These are phyloP conservation scores for Sporophila hypoxantha DNA, from an alignment of 2,113 vertebrate species.

Conservation along the genomic window DNA sequence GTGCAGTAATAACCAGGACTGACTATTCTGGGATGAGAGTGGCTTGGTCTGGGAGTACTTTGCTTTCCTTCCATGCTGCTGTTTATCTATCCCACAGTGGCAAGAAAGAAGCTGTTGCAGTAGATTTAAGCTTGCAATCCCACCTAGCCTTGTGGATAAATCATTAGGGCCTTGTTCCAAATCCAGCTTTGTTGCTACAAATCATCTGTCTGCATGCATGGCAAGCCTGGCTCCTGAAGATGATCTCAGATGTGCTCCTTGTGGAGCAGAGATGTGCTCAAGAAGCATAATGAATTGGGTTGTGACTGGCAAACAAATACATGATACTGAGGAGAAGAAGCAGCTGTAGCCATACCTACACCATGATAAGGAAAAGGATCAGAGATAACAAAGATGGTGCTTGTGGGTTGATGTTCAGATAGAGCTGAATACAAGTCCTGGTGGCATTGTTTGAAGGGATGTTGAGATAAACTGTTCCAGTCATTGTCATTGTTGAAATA, in stretches of 20 bases:
- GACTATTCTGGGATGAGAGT: conserved; percentile 1
- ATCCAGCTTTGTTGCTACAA: neutral
- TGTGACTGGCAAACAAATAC: neutral
- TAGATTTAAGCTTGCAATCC: conserved; percentile 10
- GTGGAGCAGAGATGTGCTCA: neutral
- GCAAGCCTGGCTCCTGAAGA: neutral
- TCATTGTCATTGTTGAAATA: neutral
- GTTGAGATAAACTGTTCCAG: neutral
- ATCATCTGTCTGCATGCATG: neutral
- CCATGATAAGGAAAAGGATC: neutral
- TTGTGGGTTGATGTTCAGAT: neutral
- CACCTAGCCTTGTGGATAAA: conserved; percentile 10
- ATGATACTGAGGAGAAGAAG: neutral
- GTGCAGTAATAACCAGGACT: neutral
- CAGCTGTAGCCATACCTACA: neutral
- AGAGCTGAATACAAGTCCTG: neutral
- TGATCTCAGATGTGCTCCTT: neutral
- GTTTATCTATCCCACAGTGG: neutral
- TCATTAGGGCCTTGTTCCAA: neutral
- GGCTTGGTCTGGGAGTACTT: neutral
- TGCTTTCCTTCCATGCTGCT: neutral
- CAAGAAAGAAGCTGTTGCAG: neutral
- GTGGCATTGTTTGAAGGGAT: neutral
- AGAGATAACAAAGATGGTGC: neutral
- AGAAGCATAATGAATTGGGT: neutral